phyloP scores from a whole-genome alignment of 2,113 vertebrate species.

The Larimichthys crocea region DNA sequence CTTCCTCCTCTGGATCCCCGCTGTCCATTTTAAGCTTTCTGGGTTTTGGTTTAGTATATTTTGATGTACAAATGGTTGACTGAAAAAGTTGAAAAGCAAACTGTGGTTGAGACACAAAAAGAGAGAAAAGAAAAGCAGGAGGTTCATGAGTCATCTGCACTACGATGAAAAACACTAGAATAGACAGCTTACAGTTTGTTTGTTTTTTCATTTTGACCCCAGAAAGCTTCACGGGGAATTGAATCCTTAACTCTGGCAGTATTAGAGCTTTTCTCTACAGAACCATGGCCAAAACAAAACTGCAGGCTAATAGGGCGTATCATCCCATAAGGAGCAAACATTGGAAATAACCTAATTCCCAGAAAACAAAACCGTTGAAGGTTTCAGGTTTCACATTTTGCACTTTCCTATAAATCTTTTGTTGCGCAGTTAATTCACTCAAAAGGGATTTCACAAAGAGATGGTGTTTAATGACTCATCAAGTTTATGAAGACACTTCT shows the following conservation, averaged over 20 bases:
- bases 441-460: neutral
- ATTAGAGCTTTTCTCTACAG: neutral
- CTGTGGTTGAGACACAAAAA: constrained; percentile 16
- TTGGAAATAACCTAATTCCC: neutral
- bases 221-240: constrained; percentile 7
- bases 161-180: neutral
- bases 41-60: constrained; percentile 44
- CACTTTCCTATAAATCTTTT: neutral
- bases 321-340: neutral
- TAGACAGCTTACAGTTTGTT: neutral
- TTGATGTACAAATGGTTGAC: constrained; percentile 8
- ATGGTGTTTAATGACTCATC: neutral
- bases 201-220: neutral
- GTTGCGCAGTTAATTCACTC: neutral
- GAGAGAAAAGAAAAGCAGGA: neutral
- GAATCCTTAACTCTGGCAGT: neutral
- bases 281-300: neutral
- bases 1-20: constrained; percentile 28
- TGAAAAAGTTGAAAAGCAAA: constrained; percentile 33
- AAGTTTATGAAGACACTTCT: neutral
- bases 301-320: neutral
- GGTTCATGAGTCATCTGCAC: constrained; percentile 21
- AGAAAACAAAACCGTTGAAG: neutral
- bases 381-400: neutral
- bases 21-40: constrained; percentile 22